Percentiles rank a stretch among this genome's conserved stretches.
Evolutionary conservation across 2,113 vertebrate species (phyloP).

Genomic region (Heterotilapia buettikoferi): DNA sequence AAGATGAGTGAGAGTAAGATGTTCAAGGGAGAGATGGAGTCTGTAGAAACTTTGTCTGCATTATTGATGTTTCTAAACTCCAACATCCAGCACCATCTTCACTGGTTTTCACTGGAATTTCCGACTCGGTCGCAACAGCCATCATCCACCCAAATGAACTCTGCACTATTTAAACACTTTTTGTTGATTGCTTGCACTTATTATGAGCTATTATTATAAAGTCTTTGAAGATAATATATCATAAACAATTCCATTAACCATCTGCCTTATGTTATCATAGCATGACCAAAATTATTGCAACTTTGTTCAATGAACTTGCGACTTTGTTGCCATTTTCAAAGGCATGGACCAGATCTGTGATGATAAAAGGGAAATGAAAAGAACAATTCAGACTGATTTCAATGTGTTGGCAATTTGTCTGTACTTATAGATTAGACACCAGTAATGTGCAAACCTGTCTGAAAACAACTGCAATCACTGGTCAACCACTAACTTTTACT

Average conservation of each 20-base stretch:
- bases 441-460: neutral
- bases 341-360: neutral
- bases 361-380: neutral
- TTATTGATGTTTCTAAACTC: neutral
- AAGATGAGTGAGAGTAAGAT: neutral
- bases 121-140: neutral
- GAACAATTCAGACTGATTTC: neutral
- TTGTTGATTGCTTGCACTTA: neutral
- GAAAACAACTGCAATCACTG: neutral
- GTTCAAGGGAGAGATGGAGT: neutral
- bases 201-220: neutral
- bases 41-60: neutral
- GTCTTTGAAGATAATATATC: neutral
- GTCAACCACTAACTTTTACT: neutral
- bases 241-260: neutral
- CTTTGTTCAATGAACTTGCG: neutral
- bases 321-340: neutral
- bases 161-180: neutral
- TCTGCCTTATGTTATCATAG: neutral
- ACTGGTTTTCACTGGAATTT: neutral
- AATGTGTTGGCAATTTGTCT: neutral
- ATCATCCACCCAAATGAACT: neutral
- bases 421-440: neutral
- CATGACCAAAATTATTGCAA: neutral
- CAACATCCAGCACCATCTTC: neutral